Percentiles rank a stretch among this genome's conserved stretches.
Conservation (phyloP, 2,113 vertebrate genomes). For the Electrona antarctica region DNA sequence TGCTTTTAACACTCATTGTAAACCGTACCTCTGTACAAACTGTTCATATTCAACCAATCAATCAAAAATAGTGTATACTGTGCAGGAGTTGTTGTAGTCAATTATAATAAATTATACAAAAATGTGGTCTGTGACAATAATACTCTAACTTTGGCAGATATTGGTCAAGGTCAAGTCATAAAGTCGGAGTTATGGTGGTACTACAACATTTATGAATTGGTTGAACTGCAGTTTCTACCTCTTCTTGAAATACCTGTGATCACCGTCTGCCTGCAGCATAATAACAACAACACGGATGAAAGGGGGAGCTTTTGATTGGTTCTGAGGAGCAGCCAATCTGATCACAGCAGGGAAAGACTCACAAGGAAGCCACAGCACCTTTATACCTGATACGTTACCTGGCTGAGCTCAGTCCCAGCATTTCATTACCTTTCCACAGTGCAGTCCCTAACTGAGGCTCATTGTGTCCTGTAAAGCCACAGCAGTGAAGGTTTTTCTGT, state of each 20-base stretch:
- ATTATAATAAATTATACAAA: too few relatives aligned
- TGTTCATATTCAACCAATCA: too few relatives aligned
- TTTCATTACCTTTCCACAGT: slow-evolving; percentile 66
- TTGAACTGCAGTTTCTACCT: slow-evolving; percentile 32
- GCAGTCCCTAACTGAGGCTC: slow-evolving; percentile 46
- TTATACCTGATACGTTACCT: slow-evolving; percentile 71
- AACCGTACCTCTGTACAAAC: too few relatives aligned
- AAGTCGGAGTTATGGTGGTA: background rate
- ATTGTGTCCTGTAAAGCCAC: slow-evolving; percentile 49
- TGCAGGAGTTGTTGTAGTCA: background rate
- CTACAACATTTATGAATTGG: slow-evolving; percentile 32
- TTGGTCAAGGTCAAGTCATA: background rate
- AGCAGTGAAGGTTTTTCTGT: slow-evolving; percentile 41
- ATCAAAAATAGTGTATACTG: too few relatives aligned
- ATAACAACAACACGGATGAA: slow-evolving; percentile 43
- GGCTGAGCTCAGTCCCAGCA: slow-evolving; percentile 52
- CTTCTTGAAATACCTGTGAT: slow-evolving; percentile 31
- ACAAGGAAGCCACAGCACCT: slow-evolving; percentile 58
- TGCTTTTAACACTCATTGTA: too few relatives aligned
- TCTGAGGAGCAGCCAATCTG: slow-evolving; percentile 66
- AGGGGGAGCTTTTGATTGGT: slow-evolving; percentile 59
- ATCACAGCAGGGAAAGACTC: slow-evolving; percentile 43
- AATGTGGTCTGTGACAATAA: too few relatives aligned
- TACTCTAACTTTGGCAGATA: background rate
- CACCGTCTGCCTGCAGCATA: slow-evolving; percentile 50